Percentiles rank a stretch among this genome's conserved stretches.
Evolutionary conservation across 2,113 vertebrate genomes (phyloP).

Genomic region (Scytalopus superciliaris): DNA sequence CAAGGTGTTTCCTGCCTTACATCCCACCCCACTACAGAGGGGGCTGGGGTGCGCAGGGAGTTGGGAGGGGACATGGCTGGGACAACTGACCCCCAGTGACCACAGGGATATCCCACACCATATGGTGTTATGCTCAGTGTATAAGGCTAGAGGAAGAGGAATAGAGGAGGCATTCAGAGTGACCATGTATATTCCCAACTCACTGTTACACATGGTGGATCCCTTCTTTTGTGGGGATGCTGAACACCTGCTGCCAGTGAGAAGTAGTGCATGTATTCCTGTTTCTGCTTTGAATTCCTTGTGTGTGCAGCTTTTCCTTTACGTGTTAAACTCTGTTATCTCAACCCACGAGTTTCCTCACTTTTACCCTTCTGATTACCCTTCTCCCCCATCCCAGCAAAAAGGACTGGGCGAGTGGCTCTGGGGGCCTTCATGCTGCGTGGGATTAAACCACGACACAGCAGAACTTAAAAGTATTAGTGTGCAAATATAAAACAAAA

Average conservation of each 20-base stretch:
- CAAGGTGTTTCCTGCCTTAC: not conserved
- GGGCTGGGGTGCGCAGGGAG: not conserved
- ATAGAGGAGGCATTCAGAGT: accelerated
- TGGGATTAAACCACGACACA: not conserved
- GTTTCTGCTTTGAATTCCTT: not conserved
- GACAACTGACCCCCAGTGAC: not conserved
- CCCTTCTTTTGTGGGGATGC: not conserved
- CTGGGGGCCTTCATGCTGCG: not conserved
- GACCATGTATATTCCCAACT: not conserved
- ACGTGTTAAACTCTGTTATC: not conserved
- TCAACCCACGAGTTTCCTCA: not conserved
- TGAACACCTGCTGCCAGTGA: not conserved
- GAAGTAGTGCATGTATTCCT: not conserved
- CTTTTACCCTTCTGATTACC: not conserved
- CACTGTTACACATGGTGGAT: not conserved
- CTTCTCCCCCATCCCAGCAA: not conserved
- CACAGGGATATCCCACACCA: not conserved
- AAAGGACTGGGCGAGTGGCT: not conserved
- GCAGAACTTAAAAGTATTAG: not conserved
- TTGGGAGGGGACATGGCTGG: not conserved
- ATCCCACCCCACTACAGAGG: too few relatives aligned
- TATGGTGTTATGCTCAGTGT: not conserved
- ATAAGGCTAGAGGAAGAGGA: not conserved
- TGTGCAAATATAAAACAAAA: not conserved
- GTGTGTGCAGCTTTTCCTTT: not conserved